Conservation (phyloP, 2,113 vertebrate species). For the Sapajus apella region DNA sequence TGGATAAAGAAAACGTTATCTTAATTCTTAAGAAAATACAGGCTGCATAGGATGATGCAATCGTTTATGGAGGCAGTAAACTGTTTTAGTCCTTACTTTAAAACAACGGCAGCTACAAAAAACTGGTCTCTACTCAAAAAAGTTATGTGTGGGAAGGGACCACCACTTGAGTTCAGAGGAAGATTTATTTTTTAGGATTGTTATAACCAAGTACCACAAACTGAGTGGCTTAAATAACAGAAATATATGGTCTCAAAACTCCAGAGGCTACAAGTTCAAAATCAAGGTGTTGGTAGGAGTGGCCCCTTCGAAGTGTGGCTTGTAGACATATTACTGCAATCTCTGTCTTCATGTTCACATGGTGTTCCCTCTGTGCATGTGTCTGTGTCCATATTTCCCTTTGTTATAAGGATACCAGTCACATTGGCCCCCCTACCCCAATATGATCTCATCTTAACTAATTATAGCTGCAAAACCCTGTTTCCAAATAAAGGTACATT, state of each 20-base stretch:
- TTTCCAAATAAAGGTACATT: neutral
- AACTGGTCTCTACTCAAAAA: neutral
- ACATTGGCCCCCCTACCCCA: no score
- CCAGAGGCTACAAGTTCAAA: neutral
- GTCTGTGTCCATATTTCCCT: neutral
- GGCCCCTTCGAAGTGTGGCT: neutral
- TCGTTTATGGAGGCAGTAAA: slow-evolving; percentile 40
- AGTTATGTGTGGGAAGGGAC: fast-evolving
- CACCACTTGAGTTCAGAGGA: neutral
- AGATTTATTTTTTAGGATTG: neutral
- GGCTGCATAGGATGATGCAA: neutral
- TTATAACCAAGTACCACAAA: neutral
- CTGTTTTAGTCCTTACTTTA: slow-evolving; percentile 10
- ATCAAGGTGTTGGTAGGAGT: neutral
- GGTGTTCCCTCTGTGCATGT: neutral
- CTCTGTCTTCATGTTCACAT: neutral
- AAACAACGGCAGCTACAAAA: no score
- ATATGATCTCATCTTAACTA: neutral
- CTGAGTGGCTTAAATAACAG: neutral
- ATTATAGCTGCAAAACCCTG: neutral
- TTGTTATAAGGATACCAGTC: neutral
- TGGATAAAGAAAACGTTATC: slow-evolving; percentile 50
- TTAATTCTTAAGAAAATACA: slow-evolving; percentile 66
- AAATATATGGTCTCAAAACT: neutral
- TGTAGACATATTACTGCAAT: fast-evolving